Conservation (phyloP, 2,113 vertebrate species). For the Macaca fascicularis region DNA sequence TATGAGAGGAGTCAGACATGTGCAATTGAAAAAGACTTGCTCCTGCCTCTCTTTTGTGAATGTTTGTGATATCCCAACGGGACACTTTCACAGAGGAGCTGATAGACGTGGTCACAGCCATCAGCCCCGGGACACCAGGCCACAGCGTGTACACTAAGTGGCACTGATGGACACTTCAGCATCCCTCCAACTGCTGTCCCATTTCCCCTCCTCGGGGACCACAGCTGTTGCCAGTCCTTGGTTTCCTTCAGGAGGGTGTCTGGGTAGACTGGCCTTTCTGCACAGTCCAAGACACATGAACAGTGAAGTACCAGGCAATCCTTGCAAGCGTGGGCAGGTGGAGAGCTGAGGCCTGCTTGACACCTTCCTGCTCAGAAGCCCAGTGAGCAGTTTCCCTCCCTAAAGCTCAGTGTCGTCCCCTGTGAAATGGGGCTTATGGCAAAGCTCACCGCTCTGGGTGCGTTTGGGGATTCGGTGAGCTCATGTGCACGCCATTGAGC, state of each 20-base stretch:
- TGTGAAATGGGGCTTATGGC: not conserved
- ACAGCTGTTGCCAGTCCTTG: not conserved
- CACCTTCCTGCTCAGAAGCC: not conserved
- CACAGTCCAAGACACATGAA: not conserved
- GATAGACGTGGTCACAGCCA: no score
- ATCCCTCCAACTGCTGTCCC: not conserved
- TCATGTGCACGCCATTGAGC: not conserved
- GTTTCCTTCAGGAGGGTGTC: not conserved
- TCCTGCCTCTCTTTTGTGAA: no score
- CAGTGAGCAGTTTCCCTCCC: not conserved
- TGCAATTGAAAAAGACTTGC: no score
- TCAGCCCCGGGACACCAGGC: no score
- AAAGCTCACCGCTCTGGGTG: not conserved
- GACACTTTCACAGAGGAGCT: no score
- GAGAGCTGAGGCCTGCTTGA: not conserved
- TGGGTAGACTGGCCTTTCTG: not conserved
- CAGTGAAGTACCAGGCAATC: not conserved
- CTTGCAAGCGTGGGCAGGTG: not conserved
- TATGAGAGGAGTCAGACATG: no score
- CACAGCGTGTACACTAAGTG: no score
- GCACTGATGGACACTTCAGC: no score
- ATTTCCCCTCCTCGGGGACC: not conserved
- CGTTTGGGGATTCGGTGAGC: not conserved
- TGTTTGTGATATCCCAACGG: no score
- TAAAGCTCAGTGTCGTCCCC: not conserved